Evolutionary conservation across 2,888 invertebrate species (phyloP).

Genomic region (Troides aeacus): DNA sequence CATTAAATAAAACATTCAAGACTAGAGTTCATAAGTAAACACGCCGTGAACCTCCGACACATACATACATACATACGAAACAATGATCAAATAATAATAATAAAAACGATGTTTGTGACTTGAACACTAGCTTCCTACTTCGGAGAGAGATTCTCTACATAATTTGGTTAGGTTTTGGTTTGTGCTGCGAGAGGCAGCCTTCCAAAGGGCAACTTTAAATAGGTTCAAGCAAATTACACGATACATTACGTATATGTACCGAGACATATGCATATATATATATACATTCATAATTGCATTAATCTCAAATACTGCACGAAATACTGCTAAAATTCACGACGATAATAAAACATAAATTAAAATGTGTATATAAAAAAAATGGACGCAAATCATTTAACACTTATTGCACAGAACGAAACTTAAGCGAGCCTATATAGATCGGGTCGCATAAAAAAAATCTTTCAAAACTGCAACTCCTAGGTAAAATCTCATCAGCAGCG

Average conservation of each 20-base stretch:
- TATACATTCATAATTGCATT: conserved; percentile 12
- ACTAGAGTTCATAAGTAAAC: conserved; percentile 75
- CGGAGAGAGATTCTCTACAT: conserved; percentile 53
- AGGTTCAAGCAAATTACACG: too few species aligned
- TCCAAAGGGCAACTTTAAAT: too few species aligned
- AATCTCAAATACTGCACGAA: conserved; percentile 66
- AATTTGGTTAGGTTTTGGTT: conserved; percentile 65
- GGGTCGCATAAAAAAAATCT: too few species aligned
- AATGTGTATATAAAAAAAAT: conserved; percentile 49
- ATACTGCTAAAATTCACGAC: conserved; percentile 71
- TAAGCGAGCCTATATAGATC: conserved; percentile 29
- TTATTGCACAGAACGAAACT: conserved; percentile 70
- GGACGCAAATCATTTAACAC: conserved; percentile 76
- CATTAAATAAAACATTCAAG: conserved; percentile 62
- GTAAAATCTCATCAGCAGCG: conserved; percentile 58
- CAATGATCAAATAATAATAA: conserved; percentile 30
- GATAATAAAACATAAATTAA: conserved; percentile 42
- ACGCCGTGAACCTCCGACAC: conserved; percentile 60
- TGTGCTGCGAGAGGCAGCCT: conserved; percentile 41
- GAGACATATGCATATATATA: neutral
- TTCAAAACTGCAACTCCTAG: conserved; percentile 37
- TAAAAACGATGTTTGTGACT: conserved; percentile 65
- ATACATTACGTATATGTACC: too few species aligned
- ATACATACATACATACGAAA: conserved; percentile 38
- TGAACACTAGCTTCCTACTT: conserved; percentile 33